Conservation (phyloP, 2,113 vertebrate species). For the Pseudonaja textilis region DNA sequence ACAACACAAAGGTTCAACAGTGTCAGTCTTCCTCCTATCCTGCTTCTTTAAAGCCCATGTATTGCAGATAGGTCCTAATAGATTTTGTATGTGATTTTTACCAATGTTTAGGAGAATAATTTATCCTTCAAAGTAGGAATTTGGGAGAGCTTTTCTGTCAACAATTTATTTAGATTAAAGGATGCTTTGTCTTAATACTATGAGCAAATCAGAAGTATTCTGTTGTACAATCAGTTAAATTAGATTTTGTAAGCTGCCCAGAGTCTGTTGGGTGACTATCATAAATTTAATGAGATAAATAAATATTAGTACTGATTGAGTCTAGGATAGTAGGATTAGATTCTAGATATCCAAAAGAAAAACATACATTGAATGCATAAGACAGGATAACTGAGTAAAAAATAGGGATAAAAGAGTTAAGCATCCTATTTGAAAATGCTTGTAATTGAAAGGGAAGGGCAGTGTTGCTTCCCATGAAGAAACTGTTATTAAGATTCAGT, state of each 20-base stretch:
- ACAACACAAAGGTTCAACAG: not conserved
- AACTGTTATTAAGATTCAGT: not conserved
- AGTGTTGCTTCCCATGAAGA: not conserved
- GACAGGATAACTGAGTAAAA: not conserved
- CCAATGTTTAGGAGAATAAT: not conserved
- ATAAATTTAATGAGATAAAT: not conserved
- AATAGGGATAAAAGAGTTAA: not conserved
- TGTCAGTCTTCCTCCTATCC: not conserved
- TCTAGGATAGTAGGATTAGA: not conserved
- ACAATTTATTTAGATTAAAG: not conserved
- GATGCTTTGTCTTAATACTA: not conserved
- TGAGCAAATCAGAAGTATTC: not conserved
- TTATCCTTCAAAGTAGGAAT: not conserved
- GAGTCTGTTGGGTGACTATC: not conserved
- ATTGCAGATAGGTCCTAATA: not conserved
- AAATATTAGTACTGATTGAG: not conserved
- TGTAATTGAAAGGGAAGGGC: not conserved
- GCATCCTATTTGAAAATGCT: not conserved
- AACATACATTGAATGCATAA: not conserved
- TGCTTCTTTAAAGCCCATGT: not conserved
- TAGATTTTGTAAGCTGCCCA: not conserved
- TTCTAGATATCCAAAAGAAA: not conserved
- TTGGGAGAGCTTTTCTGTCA: not conserved
- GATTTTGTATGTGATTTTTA: not conserved
- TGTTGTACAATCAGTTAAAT: not conserved